These are phyloP conservation scores for Mormyrus lacerda DNA, from an alignment of 2,113 vertebrate species.

Conservation along the genomic window DNA sequence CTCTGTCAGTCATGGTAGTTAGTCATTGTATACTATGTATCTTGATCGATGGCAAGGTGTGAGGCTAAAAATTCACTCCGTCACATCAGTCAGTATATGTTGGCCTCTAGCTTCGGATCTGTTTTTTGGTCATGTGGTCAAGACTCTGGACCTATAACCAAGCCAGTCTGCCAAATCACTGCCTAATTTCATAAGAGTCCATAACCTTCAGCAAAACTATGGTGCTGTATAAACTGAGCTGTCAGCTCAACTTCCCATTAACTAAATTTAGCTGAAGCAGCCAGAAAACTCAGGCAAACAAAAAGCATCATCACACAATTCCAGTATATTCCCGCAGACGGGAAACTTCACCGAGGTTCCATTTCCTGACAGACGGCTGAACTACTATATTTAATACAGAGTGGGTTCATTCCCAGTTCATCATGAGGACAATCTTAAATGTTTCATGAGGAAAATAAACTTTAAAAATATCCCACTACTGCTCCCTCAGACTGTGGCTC, in stretches of 20 bases:
- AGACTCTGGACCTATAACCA: background rate
- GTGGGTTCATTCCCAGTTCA: background rate
- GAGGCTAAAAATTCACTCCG: background rate
- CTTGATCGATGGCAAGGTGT: background rate
- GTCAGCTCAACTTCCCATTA: background rate
- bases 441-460: background rate
- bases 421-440: background rate
- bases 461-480: background rate
- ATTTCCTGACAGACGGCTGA: background rate
- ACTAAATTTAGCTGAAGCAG: background rate
- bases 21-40: background rate
- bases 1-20: background rate
- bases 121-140: background rate
- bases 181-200: background rate
- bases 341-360: background rate
- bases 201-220: background rate
- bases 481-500: background rate
- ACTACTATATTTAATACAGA: background rate
- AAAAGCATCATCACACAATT: background rate
- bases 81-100: background rate
- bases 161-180: background rate
- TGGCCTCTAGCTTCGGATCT: background rate
- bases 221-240: background rate
- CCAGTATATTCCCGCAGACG: background rate
- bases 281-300: background rate